phyloP scores from a whole-genome alignment of 1,140 invertebrate species.

The Orchestia grillus region DNA sequence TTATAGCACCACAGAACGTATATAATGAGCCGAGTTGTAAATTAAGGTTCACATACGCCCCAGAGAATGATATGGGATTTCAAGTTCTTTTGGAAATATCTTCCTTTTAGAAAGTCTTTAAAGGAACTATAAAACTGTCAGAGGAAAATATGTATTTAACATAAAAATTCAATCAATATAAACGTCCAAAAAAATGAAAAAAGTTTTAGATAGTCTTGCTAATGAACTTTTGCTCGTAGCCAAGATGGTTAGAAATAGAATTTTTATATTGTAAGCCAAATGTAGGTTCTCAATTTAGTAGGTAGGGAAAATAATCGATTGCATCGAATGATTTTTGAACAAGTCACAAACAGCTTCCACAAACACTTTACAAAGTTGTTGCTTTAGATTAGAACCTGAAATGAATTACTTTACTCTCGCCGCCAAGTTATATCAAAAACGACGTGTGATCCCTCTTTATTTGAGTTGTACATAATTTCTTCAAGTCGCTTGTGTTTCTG shows the following conservation, averaged over 20 bases:
- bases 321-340: neutral
- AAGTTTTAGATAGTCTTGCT: neutral
- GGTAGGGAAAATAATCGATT: neutral
- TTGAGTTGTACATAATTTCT: neutral
- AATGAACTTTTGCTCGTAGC: neutral
- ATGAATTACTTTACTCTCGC: neutral
- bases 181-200: neutral
- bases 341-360: neutral
- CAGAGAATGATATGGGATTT: neutral
- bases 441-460: neutral
- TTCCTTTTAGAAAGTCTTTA: neutral
- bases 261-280: neutral
- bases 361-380: neutral
- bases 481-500: neutral
- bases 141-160: neutral
- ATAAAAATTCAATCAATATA: neutral
- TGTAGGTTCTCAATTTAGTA: neutral
- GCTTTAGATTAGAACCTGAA: neutral
- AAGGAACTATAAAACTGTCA: neutral
- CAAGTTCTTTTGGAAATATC: neutral
- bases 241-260: neutral
- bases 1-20: neutral
- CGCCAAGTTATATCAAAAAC: neutral
- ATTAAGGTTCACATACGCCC: neutral
- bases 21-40: conserved; percentile 1